Conservation (phyloP, 2,113 vertebrate genomes). For the Ondatra zibethicus region DNA sequence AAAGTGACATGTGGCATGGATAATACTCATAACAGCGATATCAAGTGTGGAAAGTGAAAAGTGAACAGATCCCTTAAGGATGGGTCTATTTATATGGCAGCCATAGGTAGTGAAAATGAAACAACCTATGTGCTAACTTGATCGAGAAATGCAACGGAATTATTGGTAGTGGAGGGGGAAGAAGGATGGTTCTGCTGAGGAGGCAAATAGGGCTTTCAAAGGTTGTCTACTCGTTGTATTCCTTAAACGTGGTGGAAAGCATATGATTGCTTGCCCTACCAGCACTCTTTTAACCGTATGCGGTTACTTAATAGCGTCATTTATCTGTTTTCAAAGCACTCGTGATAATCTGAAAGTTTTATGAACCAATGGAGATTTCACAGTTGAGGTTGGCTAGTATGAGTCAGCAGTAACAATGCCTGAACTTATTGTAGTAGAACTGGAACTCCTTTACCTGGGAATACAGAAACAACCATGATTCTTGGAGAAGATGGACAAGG, state of each 20-base stretch:
- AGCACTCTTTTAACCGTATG: neutral
- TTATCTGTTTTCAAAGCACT: conserved; percentile 21
- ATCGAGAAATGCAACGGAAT: neutral
- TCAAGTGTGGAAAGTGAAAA: neutral
- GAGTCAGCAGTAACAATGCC: neutral
- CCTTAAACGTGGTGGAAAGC: neutral
- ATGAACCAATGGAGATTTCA: neutral
- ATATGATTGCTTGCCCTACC: neutral
- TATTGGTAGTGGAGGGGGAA: neutral
- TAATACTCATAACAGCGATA: neutral
- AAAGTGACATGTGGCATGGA: neutral
- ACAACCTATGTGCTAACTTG: neutral
- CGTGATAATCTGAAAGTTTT: neutral
- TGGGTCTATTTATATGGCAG: neutral
- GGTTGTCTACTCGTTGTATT: neutral
- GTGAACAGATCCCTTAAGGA: neutral
- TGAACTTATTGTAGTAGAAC: neutral
- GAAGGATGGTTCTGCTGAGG: neutral
- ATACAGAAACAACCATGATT: neutral
- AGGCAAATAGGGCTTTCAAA: neutral
- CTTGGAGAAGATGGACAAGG: neutral
- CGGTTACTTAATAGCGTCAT: neutral
- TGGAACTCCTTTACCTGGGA: neutral
- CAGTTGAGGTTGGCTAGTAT: neutral
- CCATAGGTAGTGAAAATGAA: neutral